A percentile compares a stretch with the other conserved stretches of the same genome.
phyloP scores from a whole-genome alignment of 2,797 vertebrate species.

The Crax fasciolata region DNA sequence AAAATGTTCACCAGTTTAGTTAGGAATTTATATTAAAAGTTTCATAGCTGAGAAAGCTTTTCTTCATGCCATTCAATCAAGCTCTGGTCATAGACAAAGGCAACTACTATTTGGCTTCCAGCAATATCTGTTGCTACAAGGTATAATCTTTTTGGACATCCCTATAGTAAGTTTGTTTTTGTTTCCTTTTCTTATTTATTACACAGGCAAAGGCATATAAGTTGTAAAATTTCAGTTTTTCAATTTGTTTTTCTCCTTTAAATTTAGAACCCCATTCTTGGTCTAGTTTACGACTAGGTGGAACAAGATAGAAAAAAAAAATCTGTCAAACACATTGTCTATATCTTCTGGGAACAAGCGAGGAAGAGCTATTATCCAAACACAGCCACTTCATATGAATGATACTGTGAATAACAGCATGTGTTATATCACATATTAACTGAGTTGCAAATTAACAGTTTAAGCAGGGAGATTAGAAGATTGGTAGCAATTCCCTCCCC shows the following conservation, averaged over 20 bases:
- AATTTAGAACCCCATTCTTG: not conserved
- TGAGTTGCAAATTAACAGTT: not conserved
- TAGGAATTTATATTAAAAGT: not conserved
- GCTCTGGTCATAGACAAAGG: not conserved
- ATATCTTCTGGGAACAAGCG: not conserved
- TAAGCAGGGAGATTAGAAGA: not conserved
- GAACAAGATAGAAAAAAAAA: not conserved
- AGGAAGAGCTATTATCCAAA: not conserved
- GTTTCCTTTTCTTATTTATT: not conserved
- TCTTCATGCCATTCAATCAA: not conserved
- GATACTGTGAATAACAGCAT: not conserved
- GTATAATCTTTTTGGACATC: not conserved
- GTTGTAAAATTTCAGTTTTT: not conserved
- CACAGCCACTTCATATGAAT: not conserved
- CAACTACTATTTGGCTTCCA: not conserved
- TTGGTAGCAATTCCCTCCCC: fast-evolving
- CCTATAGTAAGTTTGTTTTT: not conserved
- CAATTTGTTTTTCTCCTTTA: not conserved
- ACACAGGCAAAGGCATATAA: not conserved
- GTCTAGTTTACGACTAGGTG: not conserved
- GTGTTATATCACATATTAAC: not conserved
- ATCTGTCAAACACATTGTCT: not conserved
- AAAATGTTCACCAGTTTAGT: not conserved
- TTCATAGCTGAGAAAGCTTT: not conserved
- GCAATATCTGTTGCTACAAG: not conserved